Evolutionary conservation across 2,888 invertebrate genomes (phyloP), one percentile per base, ranked within the genome.

Genomic region (Dryomyza anilis): DNA sequence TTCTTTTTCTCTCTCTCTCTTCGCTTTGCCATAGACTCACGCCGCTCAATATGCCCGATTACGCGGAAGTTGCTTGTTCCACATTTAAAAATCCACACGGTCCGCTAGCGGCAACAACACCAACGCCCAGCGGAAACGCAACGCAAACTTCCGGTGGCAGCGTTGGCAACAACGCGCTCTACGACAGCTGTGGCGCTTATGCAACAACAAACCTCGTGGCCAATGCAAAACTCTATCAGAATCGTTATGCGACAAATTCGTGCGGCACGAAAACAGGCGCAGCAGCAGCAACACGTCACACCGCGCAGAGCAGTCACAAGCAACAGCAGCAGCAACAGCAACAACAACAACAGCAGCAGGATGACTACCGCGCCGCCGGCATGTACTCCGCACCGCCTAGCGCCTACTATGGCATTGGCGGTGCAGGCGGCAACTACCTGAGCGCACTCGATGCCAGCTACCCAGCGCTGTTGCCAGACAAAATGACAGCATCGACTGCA

Each of bases 11-110:
- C 57, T 62, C 19, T 48, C 64, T 64, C 52, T 61, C 58, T 39
- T 72, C 72, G 48, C 76, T 14, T 30, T 36, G 21, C 39, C n/a
- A n/a, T 16, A 83, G 83, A 69, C 79, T 83, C 63, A 83, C 83
- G 69, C 84, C 83, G 62, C 72, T 84, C 72, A 84, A 84, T 73
- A 84, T 84, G 83, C 84, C 83, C 71, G 83, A 83, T 78, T 83
- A 83, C 76, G 83, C 83, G 70, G 83, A 83, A 78, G 83, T 83
- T 71, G 83, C 81, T 70, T 83, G 83, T 75, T 83, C 83, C 69
- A 82, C 83, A 76, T 83, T 84, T 75, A 83, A 83, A 80, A 81
- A 79, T 69, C 78, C 82, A 53, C 76, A 73, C 61, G 70, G 69
- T 25, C 57, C 63, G 16, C 12, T 50, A 29, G 27, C 48, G 25